phyloP scores from a whole-genome alignment of 2,797 vertebrate genomes.

The Hozukius guyotensis region DNA sequence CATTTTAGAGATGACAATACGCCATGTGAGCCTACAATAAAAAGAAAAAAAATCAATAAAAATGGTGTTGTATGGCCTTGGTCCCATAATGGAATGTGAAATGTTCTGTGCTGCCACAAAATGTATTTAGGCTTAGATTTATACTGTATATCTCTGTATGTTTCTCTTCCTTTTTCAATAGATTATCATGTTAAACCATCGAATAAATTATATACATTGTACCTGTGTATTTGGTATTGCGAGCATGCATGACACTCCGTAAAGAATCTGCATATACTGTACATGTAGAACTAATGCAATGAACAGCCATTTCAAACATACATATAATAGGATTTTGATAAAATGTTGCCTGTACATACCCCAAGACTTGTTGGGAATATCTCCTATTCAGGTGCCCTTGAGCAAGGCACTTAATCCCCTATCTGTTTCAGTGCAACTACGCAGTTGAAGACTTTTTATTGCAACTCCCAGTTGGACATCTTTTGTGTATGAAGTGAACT shows the following conservation, averaged over 20 bases:
- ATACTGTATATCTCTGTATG: conserved; percentile 79
- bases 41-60: conserved; percentile 33
- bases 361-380: background rate
- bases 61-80: conserved; percentile 78
- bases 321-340: background rate
- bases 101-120: conserved; percentile 85
- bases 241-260: conserved; percentile 50
- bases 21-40: conserved; percentile 67
- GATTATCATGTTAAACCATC: conserved; percentile 77
- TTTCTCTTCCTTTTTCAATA: conserved; percentile 79
- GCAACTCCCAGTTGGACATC: conserved; percentile 21
- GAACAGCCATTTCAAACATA: background rate
- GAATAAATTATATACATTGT: conserved; percentile 80
- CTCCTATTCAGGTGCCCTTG: conserved; percentile 1
- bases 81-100: conserved; percentile 83
- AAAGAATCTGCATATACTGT: conserved; percentile 5
- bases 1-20: conserved; percentile 60
- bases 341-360: conserved; percentile 7
- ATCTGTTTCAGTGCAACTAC: conserved; percentile 17
- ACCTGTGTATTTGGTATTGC: conserved; percentile 60
- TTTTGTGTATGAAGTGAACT: conserved; percentile 38
- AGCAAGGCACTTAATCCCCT: conserved; percentile 13
- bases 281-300: background rate
- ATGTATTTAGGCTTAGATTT: conserved; percentile 83
- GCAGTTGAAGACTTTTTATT: conserved; percentile 20